Percentiles rank a stretch among this genome's conserved stretches.
These are phyloP conservation scores for Psilopogon haemacephalus DNA, from an alignment of 2,113 vertebrate genomes.

Conservation along the genomic window DNA sequence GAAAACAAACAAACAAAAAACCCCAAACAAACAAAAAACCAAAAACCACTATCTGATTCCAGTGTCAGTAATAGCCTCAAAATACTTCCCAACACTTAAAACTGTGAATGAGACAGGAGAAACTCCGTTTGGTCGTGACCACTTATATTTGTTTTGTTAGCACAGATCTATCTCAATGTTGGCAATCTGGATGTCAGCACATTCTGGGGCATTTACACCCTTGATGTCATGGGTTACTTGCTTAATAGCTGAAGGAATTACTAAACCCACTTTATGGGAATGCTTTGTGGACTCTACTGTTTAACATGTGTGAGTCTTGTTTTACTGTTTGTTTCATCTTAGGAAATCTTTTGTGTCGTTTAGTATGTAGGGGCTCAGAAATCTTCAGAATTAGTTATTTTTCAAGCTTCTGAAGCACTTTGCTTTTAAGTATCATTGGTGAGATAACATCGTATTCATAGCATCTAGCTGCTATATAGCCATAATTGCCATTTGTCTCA, in stretches of 20 bases:
- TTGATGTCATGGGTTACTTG: neutral
- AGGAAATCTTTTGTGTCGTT: neutral
- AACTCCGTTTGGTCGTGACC: neutral
- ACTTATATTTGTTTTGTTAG: neutral
- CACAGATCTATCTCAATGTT: neutral
- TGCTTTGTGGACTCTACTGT: neutral
- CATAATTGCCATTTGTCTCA: neutral
- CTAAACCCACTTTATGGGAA: neutral
- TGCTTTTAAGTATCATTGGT: neutral
- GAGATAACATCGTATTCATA: neutral
- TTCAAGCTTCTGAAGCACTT: neutral
- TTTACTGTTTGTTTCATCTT: neutral
- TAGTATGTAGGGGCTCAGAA: neutral
- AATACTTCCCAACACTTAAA: neutral
- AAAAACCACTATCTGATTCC: neutral
- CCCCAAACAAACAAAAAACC: neutral
- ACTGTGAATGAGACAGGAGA: neutral
- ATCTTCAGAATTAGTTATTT: neutral
- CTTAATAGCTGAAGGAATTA: neutral
- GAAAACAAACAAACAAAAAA: neutral
- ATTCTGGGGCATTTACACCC: neutral
- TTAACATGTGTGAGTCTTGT: neutral
- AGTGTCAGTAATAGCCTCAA: neutral
- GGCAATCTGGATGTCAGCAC: neutral
- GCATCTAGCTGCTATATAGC: neutral